These are phyloP conservation scores for Automeris io DNA, from an alignment of 2,888 invertebrate genomes.

Conservation along the genomic window DNA sequence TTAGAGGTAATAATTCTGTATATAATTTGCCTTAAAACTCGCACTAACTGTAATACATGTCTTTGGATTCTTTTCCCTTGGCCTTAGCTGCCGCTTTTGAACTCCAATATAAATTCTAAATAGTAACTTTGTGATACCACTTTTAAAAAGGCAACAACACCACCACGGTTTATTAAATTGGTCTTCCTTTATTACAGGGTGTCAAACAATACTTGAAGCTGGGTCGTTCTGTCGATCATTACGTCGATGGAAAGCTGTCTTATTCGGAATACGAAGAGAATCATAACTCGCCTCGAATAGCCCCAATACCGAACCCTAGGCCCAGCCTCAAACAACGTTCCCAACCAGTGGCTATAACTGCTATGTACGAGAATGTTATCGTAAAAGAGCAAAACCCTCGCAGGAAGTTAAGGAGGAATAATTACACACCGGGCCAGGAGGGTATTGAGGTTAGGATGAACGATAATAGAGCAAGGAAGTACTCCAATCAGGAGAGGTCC, in stretches of 20 bases:
- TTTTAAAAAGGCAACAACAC: too few relatives aligned
- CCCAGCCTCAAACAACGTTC: slow-evolving; percentile 65
- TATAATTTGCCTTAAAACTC: too few relatives aligned
- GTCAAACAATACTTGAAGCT: slow-evolving; percentile 79
- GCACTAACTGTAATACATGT: too few relatives aligned
- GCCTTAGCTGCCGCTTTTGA: too few relatives aligned
- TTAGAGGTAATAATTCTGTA: too few relatives aligned
- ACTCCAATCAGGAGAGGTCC: slow-evolving; percentile 72
- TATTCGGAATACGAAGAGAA: slow-evolving; percentile 75
- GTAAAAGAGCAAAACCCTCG: slow-evolving; percentile 85
- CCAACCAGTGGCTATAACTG: slow-evolving; percentile 84
- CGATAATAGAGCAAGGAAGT: slow-evolving; percentile 56
- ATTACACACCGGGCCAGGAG: slow-evolving; percentile 78
- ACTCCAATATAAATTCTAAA: too few relatives aligned
- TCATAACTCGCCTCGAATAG: slow-evolving; percentile 60
- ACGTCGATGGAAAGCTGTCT: slow-evolving; percentile 81
- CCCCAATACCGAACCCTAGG: slow-evolving; percentile 61
- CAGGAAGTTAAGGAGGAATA: slow-evolving; percentile 80
- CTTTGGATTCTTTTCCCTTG: too few relatives aligned
- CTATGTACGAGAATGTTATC: slow-evolving; percentile 83
- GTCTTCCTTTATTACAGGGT: slow-evolving; percentile 59
- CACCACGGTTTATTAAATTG: neutral
- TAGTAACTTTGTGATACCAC: too few relatives aligned
- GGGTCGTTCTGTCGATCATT: slow-evolving; percentile 86
- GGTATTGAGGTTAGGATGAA: slow-evolving; percentile 75